Base-by-base conservation (phyloP, 2,113 vertebrate genomes). In the Thamnophis sirtalis region DNA sequence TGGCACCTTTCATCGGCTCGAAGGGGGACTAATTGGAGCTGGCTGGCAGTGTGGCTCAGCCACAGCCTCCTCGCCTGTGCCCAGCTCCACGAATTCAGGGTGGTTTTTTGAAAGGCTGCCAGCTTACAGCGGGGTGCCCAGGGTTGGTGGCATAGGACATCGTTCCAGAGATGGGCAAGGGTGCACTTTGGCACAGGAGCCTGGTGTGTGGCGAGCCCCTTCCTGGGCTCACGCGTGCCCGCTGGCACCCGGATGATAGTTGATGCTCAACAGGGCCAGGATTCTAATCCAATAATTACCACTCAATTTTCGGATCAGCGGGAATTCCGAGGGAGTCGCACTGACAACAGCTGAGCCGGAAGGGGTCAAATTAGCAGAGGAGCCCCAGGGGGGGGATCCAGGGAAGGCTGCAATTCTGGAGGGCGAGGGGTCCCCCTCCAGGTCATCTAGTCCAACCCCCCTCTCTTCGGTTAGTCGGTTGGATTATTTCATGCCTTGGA, bases 181-280 rank as follows among this genome's bases (percentile, higher is more conserved):
- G 8, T 19, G 73, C 1, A 1, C 3, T 26, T 86, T 8, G 15
- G 50, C 58, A 26, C 9, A 60, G 58, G 24, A 10, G 58, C 24
- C 1, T 26, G 24, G 58, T 10, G 58, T 53, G 22, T 4, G 33
- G 85, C 50, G 0, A 17, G 50, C 2, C 28, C 84, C 15, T 51
- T n/a, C 50, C 26, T 8, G 26, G 21, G 19, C 21, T 49, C 0
- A 0, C 1, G 53, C 87, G 2, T 38, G 33, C 55, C 2, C 2
- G 10, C 54, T 6, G 54, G 4, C 54, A 43, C 43, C 9, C 1
- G 33, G 0, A 4, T n/a, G 9, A 15, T 1, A 1, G 1, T 22
- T 43, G 6, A 3, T 3, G 54, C 87, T 13, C 54, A 7, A 11
- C 33, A 3, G 3, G 33, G 9, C 21, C 21, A 33, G 38, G 21